Evolutionary conservation across 2,797 vertebrate species (phyloP), one percentile per base, ranked within the genome.

Genomic region (Semotilus atromaculatus): DNA sequence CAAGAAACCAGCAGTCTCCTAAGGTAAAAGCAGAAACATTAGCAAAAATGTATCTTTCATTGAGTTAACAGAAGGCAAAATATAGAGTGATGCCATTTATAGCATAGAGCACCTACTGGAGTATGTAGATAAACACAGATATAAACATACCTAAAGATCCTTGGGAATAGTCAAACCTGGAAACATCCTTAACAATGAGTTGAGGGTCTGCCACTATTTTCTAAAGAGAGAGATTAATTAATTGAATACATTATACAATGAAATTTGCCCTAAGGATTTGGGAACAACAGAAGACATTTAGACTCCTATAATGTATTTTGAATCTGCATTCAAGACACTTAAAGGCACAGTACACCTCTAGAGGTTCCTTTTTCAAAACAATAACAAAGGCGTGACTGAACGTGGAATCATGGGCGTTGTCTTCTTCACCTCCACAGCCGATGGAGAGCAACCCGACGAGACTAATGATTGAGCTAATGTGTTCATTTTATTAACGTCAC

Each of bases 1-100:
- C 94, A 13, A 96, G 91, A 81, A 96, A 95, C 95, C 95, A 96
- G 89, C 95, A 96, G 87, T 96, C 88, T 72, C 93, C 95, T 96
- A 64, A 53, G 3, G 1, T 31, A 29, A 76, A 66, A 19, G 3
- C 26, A 36, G 23, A 66, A 66, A 66, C 3, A 51, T 43, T 43
- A 43, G 40, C 40, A 43, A 11, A 43, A 43, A 43, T 43, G 0
- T 0, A 40, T 40, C 40, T 40, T 40, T 40, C 40, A 11, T 10
- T 40, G 1, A 29, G 23, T 43, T 60, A 1, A 29, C 23, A 11
- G 21, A 16, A 19, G 5, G n/a, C 8, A 29, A 10, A 11, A 11
- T 62, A 77, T 14, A n/a, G 13, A 58, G 21, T 36, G n/a, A 29
- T 43, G 23, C 26, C 7, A 60, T 26, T 16, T 7, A n/a, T 23